Evolutionary conservation across 2,113 vertebrate species (phyloP).

Genomic region (Cygnus atratus): DNA sequence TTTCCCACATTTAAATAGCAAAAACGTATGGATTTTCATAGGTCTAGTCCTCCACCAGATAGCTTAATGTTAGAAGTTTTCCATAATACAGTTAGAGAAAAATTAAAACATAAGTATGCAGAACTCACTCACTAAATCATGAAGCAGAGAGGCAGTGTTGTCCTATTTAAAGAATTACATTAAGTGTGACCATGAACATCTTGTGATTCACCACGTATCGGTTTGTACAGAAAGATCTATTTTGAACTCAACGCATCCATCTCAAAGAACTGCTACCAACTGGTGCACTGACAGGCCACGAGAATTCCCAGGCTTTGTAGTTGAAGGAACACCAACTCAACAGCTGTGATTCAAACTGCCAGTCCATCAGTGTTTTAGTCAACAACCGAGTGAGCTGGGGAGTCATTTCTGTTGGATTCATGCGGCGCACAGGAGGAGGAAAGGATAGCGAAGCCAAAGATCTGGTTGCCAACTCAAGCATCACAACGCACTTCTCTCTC

Average conservation of each 20-base stretch:
- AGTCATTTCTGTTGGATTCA: not conserved
- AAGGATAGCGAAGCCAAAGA: not conserved
- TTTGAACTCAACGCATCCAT: not conserved
- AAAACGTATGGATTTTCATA: not conserved
- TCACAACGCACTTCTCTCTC: not conserved
- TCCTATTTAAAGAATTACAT: conserved; percentile 36
- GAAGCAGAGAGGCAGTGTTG: not conserved
- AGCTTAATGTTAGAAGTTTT: not conserved
- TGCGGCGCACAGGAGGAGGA: not conserved
- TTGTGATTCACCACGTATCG: not conserved
- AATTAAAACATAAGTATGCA: not conserved
- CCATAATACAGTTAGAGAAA: not conserved
- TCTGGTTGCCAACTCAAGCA: not conserved
- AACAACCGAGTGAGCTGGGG: not conserved
- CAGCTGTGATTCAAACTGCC: conserved; percentile 29
- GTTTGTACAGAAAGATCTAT: conserved; percentile 42
- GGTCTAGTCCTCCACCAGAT: not conserved
- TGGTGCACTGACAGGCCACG: conserved; percentile 38
- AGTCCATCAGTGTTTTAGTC: not conserved
- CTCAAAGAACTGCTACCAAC: conserved; percentile 29
- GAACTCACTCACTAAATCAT: not conserved
- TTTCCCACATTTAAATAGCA: not conserved
- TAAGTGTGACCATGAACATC: conserved; percentile 38
- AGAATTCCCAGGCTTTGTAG: conserved; percentile 45
- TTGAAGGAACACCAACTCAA: conserved; percentile 63